These are phyloP conservation scores for Caradrina clavipalpis DNA, from an alignment of 2,888 invertebrate species.

Conservation along the genomic window DNA sequence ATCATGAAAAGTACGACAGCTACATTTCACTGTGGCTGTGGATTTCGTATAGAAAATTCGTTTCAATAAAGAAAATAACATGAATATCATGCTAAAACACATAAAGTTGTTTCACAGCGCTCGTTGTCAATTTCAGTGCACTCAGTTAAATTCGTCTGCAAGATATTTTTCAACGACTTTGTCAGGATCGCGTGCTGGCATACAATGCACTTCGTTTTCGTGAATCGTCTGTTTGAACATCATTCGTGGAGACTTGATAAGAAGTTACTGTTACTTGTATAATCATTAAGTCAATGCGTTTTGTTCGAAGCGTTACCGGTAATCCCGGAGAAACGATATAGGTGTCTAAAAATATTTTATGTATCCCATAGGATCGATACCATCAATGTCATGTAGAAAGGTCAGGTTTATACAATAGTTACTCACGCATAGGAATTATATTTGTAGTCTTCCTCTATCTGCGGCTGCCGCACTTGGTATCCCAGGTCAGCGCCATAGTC, in stretches of 20 bases:
- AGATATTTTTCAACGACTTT: conserved; percentile 69
- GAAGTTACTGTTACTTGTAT: conserved; percentile 22
- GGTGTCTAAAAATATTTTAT: background rate
- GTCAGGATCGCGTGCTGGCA: conserved; percentile 68
- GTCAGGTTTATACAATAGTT: background rate
- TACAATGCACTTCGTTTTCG: conserved; percentile 65
- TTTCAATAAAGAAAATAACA: conserved; percentile 61
- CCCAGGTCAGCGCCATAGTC: conserved; percentile 92
- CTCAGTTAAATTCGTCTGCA: conserved; percentile 67
- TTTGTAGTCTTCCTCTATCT: conserved; percentile 93
- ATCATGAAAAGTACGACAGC: conserved; percentile 5
- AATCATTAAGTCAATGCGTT: conserved; percentile 30
- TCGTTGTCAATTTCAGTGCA: conserved; percentile 70
- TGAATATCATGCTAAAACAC: conserved; percentile 50
- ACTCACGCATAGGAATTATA: conserved; percentile 92
- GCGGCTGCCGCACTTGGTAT: conserved; percentile 82
- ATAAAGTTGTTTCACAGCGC: conserved; percentile 60
- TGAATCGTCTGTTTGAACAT: conserved; percentile 45
- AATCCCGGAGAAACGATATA: conserved; percentile 12
- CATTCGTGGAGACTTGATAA: conserved; percentile 11
- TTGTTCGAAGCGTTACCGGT: conserved; percentile 11
- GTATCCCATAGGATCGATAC: background rate
- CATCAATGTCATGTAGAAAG: background rate
- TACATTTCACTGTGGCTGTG: conserved; percentile 13
- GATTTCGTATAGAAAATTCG: conserved; percentile 37